These are phyloP conservation scores for Holotrichia oblita DNA, from an alignment of 1,140 invertebrate genomes.

Conservation along the genomic window DNA sequence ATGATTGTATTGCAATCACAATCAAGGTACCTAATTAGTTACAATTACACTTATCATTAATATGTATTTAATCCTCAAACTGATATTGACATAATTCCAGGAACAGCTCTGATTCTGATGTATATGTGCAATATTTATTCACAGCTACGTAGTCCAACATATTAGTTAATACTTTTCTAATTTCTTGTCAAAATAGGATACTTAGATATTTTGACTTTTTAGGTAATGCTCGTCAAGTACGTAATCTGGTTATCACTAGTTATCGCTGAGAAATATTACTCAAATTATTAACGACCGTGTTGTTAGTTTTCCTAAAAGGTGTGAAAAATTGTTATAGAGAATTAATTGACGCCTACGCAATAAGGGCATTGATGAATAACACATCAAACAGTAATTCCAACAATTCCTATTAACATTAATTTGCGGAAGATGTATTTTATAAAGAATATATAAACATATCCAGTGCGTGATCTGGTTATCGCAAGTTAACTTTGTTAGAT, in stretches of 20 bases:
- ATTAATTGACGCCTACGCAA: slow-evolving; percentile 4
- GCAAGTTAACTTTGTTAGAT: not conserved
- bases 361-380: not conserved
- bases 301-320: not conserved
- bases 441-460: not conserved
- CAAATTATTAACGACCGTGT: not conserved
- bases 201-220: not conserved
- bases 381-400: not conserved
- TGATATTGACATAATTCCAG: too few species aligned
- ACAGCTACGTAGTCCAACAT: not conserved
- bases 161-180: not conserved
- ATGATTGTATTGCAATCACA: too few species aligned
- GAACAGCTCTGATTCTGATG: too few species aligned
- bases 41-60: too few species aligned
- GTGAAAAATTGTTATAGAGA: not conserved
- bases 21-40: too few species aligned
- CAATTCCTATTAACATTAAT: not conserved
- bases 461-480: not conserved
- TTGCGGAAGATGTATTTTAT: not conserved
- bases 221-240: not conserved
- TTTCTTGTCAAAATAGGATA: not conserved
- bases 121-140: not conserved
- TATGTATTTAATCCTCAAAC: too few species aligned
- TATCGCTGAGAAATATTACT: not conserved
- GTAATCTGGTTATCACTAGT: not conserved